These are phyloP conservation scores for Pollimyrus isidori DNA, from an alignment of 2,113 vertebrate genomes.

Conservation along the genomic window DNA sequence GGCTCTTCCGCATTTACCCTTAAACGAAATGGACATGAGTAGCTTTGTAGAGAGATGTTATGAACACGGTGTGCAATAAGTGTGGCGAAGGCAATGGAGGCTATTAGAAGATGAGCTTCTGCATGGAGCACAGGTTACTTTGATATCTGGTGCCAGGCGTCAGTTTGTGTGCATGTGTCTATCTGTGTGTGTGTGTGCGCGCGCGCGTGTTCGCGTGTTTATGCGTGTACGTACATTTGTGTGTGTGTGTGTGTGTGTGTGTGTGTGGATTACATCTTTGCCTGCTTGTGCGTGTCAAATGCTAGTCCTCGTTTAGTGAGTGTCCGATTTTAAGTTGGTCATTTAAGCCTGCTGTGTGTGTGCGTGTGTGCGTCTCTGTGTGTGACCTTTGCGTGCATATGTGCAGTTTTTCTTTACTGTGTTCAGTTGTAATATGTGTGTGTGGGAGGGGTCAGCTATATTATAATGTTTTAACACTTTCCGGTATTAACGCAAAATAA, in stretches of 20 bases:
- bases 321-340: neutral
- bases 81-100: neutral
- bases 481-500: neutral
- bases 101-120: neutral
- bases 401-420: neutral
- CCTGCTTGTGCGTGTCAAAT: neutral
- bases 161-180: neutral
- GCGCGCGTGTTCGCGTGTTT: neutral
- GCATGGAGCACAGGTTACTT: neutral
- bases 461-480: neutral
- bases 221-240: neutral
- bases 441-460: neutral
- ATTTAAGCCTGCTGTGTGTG: neutral
- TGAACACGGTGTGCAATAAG: conserved; percentile 2
- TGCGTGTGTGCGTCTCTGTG: neutral
- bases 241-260: neutral
- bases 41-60: neutral
- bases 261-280: neutral
- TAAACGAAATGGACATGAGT: neutral
- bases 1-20: neutral
- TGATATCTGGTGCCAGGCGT: neutral
- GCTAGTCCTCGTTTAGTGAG: conserved; percentile 25
- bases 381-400: neutral
- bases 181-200: neutral
- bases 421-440: conserved; percentile 7